Percentiles rank a stretch among this genome's conserved stretches.
Evolutionary conservation across 2,888 invertebrate genomes (phyloP).

Genomic region (Argynnis bischoffii): DNA sequence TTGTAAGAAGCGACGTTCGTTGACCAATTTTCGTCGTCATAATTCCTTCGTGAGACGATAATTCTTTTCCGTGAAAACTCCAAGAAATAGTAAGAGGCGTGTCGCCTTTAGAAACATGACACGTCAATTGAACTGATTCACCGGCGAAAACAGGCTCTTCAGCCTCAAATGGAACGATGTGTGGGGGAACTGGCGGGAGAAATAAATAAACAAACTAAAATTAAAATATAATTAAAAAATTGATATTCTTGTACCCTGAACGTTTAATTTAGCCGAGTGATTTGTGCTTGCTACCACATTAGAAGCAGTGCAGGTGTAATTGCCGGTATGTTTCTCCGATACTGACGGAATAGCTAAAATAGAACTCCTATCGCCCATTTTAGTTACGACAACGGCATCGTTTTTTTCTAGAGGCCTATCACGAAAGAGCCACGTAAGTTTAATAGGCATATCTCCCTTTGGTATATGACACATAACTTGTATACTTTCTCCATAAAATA

Average conservation of each 20-base stretch:
- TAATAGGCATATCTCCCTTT: conserved; percentile 88
- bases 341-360: conserved; percentile 85
- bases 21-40: conserved; percentile 83
- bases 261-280: conserved; percentile 84
- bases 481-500: conserved; percentile 82
- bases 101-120: conserved; percentile 86
- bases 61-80: conserved; percentile 86
- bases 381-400: conserved; percentile 76
- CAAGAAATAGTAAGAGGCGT: conserved; percentile 88
- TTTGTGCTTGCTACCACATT: conserved; percentile 86
- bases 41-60: conserved; percentile 80
- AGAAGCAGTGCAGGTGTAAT: conserved; percentile 88
- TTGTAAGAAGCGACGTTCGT: conserved; percentile 85
- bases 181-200: conserved; percentile 69
- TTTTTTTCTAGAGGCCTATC: conserved; percentile 73
- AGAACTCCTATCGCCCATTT: conserved; percentile 83
- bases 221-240: conserved; percentile 52
- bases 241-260: conserved; percentile 83
- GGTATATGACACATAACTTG: conserved; percentile 82
- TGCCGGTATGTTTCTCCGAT: conserved; percentile 86
- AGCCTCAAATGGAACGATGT: conserved; percentile 84
- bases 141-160: conserved; percentile 85
- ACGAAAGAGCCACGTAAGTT: conserved; percentile 87
- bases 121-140: conserved; percentile 84
- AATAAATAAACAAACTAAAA: conserved; percentile 46